Evolutionary conservation across 2,113 vertebrate genomes (phyloP).

Genomic region (Mus musculus): GRCm39 chr2:178684501-178685000

Average conservation of each 20-base stretch:
- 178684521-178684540: background rate
- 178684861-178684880: rapidly evolving
- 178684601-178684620: background rate
- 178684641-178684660: rapidly evolving
- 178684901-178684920: background rate
- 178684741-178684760: rapidly evolving
- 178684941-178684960: background rate
- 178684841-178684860: rapidly evolving
- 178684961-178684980: rapidly evolving
- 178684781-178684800: background rate
- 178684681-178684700: rapidly evolving
- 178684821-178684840: background rate
- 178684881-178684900: rapidly evolving
- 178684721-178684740: rapidly evolving
- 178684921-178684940: background rate
- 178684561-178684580: rapidly evolving
- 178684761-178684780: rapidly evolving
- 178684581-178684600: rapidly evolving
- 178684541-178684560: background rate
- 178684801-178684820: rapidly evolving
- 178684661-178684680: rapidly evolving
- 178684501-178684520: background rate
- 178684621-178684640: background rate
- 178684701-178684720: background rate
- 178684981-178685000: background rate